Base-by-base conservation (phyloP, 2,797 vertebrate genomes). In the Ptychadena robeensis region DNA sequence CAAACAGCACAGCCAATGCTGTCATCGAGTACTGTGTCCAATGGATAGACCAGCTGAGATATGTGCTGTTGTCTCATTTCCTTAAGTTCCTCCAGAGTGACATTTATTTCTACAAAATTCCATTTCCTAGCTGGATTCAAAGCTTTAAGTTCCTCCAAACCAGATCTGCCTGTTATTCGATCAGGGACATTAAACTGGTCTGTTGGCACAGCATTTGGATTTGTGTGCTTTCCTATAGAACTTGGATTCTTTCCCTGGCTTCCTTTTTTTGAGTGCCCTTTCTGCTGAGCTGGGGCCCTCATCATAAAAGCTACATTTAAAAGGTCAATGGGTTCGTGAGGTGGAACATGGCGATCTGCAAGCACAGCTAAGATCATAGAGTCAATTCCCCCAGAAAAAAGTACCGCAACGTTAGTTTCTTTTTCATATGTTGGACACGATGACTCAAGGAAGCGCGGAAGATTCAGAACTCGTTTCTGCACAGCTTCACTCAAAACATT, bases 1-100 rank as follows among this genome's bases (percentile, higher is more conserved):
- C 98, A 99, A 86, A 99, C 91, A 0, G 98, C 98, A 85, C 97
- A 99, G 27, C 98, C 98, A 34, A 99, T 96, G 87, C 97, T 97
- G 86, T 99, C 98, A 74, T 99, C 98, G 11, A 99, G 91, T 84
- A 99, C 98, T 0, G 97, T 97, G 27, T 95, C 91, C 89, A 95
- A 87, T 0, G 98, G 98, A 81, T 95, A 90, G 81, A 99, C 92
- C 82, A 98, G 79, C n/a, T 96, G 94, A 78, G 91, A 69, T 74
- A 99, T 93, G 30, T 0, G 82, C 15, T 91, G 85, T 59, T 84
- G 90, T 1, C 98, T 94, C 88, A 89, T 90, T 79, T 90, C 87
- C 87, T 94, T 93, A 73, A 99, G 87, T 89, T 99, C 97, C 63
- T 96, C 96, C 7, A 89, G 86, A 0, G 93, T 92, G 57, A 98